Base-by-base conservation (phyloP, 2,888 invertebrate species). In the Euclidia mi region DNA sequence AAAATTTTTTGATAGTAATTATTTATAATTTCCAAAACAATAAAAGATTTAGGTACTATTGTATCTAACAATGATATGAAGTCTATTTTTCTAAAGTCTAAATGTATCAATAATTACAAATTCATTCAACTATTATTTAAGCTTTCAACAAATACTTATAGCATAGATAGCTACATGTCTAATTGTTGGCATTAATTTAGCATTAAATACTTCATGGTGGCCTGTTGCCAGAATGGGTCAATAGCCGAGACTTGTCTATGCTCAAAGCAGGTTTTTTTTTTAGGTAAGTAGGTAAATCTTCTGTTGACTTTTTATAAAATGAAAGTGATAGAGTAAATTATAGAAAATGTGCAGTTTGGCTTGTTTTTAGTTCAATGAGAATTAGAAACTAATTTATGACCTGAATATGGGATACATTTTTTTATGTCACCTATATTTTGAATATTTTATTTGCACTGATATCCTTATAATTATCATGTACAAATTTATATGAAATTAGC, bases 151-250 rank as follows among this genome's bases (percentile, higher is more conserved):
- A 28, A 44, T 1, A 34, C 6, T 29, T 10, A 37, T 17, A 0
- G 15, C n/a, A 29, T 32, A 47, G 38, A 20, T 20, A 29, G 28
- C 29, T 52, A 55, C 61, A 59, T 46, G 50, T 57, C 35, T 53
- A 59, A 60, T 65, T 60, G 64, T 60, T 73, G 69, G 65, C 62
- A 67, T 43, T 59, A 48, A 49, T 55, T 58, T 49, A 49, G 60
- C 43, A 56, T 47, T 53, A 56, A 40, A 37, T 56, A 45, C 37
- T 57, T 63, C 50, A 63, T 58, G 42, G 60, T 84, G 87, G 88
- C 84, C 72, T 53, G 28, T 55, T 89, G 89, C 90, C 92, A 91
- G 86, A 79, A 78, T 78, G 71, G 92, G 91, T 91, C 92, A 91
- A 87, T 83, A 89, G 82, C 89, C 90, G 65, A 72, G 51, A 65